Evolutionary conservation across 2,888 invertebrate species (phyloP).

Genomic region (Pocota personata): DNA sequence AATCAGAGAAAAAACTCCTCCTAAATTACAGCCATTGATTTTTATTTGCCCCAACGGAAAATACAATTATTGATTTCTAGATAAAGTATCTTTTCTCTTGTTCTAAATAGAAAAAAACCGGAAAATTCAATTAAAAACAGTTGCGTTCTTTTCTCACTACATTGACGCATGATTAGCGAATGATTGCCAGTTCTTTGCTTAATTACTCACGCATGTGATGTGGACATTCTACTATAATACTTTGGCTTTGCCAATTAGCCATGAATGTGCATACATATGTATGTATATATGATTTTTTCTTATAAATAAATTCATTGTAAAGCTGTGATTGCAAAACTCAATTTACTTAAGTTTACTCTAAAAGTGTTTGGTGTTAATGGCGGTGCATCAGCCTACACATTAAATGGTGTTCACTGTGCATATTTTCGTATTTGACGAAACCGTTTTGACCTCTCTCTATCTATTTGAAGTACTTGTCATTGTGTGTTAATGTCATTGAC

Average conservation of each 20-base stretch:
- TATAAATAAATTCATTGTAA: neutral
- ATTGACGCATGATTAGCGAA: slow-evolving; percentile 14
- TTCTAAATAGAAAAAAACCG: slow-evolving; percentile 3
- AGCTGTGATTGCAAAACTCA: neutral
- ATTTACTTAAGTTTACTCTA: neutral
- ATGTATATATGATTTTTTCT: too few species aligned
- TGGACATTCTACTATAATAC: neutral
- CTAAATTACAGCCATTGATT: slow-evolving; percentile 21
- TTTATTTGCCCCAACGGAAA: neutral
- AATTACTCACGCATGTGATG: slow-evolving; percentile 31
- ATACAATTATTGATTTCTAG: slow-evolving; percentile 23
- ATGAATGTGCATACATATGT: neutral
- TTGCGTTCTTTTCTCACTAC: neutral
- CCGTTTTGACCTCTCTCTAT: slow-evolving; percentile 5
- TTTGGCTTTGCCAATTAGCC: neutral
- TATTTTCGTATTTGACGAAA: neutral
- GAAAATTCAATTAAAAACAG: slow-evolving; percentile 13
- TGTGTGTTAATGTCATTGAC: slow-evolving; percentile 33
- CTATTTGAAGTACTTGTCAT: slow-evolving; percentile 7
- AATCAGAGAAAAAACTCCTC: slow-evolving; percentile 1
- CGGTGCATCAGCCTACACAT: neutral
- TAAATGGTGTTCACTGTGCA: neutral
- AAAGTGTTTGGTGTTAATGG: neutral
- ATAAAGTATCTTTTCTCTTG: slow-evolving; percentile 11
- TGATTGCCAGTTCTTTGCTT: slow-evolving; percentile 10